phyloP scores from a whole-genome alignment of 2,888 invertebrate species.

The Zaprionus bogoriensis region DNA sequence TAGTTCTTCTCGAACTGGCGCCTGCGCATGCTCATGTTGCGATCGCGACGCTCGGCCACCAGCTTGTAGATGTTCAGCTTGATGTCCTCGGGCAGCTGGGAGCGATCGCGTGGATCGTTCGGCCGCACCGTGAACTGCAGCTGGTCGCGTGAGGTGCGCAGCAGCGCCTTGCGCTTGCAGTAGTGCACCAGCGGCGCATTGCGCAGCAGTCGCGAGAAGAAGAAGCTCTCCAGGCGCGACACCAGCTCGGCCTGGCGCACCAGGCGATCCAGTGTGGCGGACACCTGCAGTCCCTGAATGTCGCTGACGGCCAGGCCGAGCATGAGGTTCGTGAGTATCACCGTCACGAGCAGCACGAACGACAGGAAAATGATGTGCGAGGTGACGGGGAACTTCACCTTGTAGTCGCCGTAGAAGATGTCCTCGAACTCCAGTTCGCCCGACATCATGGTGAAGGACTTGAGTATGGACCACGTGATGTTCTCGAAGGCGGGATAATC shows the following conservation, averaged over 20 bases:
- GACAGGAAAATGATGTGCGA: conserved; percentile 89
- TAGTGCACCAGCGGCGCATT: conserved; percentile 87
- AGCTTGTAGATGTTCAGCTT: conserved; percentile 89
- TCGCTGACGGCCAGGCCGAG: conserved; percentile 94
- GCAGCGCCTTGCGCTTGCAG: conserved; percentile 88
- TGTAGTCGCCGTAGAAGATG: conserved; percentile 87
- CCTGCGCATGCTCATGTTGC: conserved; percentile 84
- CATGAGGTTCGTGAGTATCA: conserved; percentile 91
- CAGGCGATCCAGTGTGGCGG: conserved; percentile 90
- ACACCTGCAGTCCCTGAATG: conserved; percentile 91
- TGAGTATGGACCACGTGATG: conserved; percentile 85
- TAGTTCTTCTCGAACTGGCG: conserved; percentile 83
- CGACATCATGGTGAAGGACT: conserved; percentile 94
- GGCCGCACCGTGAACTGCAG: conserved; percentile 90
- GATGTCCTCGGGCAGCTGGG: conserved; percentile 89
- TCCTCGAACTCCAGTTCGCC: conserved; percentile 94
- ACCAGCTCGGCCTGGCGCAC: conserved; percentile 92
- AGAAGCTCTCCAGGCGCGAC: conserved; percentile 91
- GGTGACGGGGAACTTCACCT: conserved; percentile 87
- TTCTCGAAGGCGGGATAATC: conserved; percentile 89
- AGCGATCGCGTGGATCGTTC: conserved; percentile 90
- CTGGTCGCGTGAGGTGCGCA: conserved; percentile 89
- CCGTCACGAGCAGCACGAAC: conserved; percentile 91
- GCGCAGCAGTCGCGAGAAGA: conserved; percentile 89
- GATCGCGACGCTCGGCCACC: conserved; percentile 87